Percentiles rank a stretch among this genome's conserved stretches.
phyloP scores from a whole-genome alignment of 1,140 invertebrate species.

The Teleogryllus occipitalis region DNA sequence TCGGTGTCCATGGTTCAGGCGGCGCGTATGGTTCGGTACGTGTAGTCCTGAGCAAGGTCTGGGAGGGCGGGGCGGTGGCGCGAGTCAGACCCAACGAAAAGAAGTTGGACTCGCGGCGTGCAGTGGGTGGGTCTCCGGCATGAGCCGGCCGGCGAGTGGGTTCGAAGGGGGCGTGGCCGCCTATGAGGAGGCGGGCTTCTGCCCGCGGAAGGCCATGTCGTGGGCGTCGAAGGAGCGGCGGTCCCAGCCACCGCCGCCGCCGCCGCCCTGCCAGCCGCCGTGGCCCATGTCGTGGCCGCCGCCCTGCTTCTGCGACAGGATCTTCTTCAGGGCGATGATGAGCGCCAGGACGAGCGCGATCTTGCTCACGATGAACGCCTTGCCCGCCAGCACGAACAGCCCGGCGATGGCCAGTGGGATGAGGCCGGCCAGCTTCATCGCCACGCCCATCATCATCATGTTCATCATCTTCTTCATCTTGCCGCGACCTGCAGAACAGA shows the following conservation, averaged over 20 bases:
- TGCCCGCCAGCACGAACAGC: slow-evolving; percentile 63
- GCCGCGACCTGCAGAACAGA: slow-evolving; percentile 45
- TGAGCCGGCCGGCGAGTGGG: not conserved
- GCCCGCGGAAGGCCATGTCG: slow-evolving; percentile 57
- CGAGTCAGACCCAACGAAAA: too few relatives aligned
- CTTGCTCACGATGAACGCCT: slow-evolving; percentile 67
- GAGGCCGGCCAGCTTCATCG: slow-evolving; percentile 64
- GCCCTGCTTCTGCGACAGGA: slow-evolving; percentile 52
- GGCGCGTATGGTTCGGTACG: too few relatives aligned
- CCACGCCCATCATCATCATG: slow-evolving; percentile 71
- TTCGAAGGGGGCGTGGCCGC: not conserved
- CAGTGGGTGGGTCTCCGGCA: not conserved
- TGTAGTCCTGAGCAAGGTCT: too few relatives aligned
- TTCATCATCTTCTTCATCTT: slow-evolving; percentile 78
- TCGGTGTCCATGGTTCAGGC: too few relatives aligned
- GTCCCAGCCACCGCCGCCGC: slow-evolving; percentile 40
- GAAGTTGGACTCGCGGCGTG: not conserved
- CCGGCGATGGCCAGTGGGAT: slow-evolving; percentile 63
- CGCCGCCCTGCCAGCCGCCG: not conserved
- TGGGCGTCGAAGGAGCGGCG: slow-evolving; percentile 46
- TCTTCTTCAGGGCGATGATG: slow-evolving; percentile 70
- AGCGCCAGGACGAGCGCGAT: slow-evolving; percentile 65
- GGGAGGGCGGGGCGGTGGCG: too few relatives aligned
- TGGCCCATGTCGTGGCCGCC: slow-evolving; percentile 28
- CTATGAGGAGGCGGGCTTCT: slow-evolving; percentile 29